phyloP scores from a whole-genome alignment of 1,140 invertebrate species.

The Drosophila punjabiensis region DNA sequence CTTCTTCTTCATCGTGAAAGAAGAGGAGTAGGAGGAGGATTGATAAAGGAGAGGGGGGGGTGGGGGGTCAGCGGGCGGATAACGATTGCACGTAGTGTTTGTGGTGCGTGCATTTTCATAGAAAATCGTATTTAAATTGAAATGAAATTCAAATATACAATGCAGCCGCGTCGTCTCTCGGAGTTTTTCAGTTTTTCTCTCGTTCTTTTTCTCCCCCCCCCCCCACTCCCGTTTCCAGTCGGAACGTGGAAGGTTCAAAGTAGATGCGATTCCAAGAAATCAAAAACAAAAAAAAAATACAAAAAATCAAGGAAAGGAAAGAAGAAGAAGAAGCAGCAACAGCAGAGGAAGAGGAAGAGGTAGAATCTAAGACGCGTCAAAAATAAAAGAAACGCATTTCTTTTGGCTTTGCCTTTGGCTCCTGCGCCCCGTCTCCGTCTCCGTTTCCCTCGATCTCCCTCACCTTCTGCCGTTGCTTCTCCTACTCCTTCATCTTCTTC shows the following conservation, averaged over 20 bases:
- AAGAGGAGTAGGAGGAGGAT: not conserved
- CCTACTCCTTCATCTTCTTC: constrained; percentile 11
- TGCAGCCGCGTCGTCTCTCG: constrained; percentile 47
- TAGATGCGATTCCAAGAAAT: constrained; percentile 80
- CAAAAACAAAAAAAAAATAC: constrained; percentile 53
- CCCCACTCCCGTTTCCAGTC: constrained; percentile 20
- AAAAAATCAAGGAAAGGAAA: constrained; percentile 31
- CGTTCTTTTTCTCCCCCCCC: not conserved
- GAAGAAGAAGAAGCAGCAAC: constrained; percentile 16
- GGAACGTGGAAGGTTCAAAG: constrained; percentile 77
- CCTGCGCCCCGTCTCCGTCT: constrained; percentile 1
- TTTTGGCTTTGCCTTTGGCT: constrained; percentile 57
- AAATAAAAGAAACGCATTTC: constrained; percentile 78
- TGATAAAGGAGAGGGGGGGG: not conserved
- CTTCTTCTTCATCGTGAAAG: not conserved
- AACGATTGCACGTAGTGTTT: constrained; percentile 56
- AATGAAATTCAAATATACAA: constrained; percentile 83
- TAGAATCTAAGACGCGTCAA: constrained; percentile 81
- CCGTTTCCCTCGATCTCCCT: not conserved
- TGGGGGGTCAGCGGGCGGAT: constrained; percentile 12
- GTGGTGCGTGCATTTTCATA: constrained; percentile 82
- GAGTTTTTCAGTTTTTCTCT: constrained; percentile 34
- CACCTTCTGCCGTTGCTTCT: constrained; percentile 8
- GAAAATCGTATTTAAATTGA: constrained; percentile 84
- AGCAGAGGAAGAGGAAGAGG: constrained; percentile 16